These are phyloP conservation scores for Acleris holmiana DNA, from an alignment of 2,888 invertebrate genomes.

Conservation along the genomic window DNA sequence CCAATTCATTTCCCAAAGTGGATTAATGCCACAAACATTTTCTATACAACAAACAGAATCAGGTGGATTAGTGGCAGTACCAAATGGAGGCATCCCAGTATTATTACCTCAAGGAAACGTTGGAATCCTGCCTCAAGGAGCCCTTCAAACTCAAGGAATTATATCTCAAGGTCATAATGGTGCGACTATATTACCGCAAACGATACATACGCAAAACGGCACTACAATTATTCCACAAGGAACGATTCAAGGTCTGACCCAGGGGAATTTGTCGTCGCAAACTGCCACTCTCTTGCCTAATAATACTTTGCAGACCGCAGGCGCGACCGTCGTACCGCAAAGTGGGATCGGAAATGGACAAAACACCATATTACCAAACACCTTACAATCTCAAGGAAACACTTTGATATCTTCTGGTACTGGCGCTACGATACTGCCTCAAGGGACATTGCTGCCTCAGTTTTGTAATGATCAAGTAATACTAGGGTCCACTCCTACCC, in stretches of 20 bases:
- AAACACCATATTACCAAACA: constrained; percentile 78
- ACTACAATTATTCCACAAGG: constrained; percentile 86
- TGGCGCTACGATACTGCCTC: constrained; percentile 86
- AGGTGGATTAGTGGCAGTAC: constrained; percentile 84
- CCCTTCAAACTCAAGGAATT: constrained; percentile 80
- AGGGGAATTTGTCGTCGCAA: constrained; percentile 70
- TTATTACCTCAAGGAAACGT: constrained; percentile 80
- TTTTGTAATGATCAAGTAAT: constrained; percentile 86
- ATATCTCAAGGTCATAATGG: constrained; percentile 83
- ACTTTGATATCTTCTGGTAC: constrained; percentile 79
- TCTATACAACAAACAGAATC: constrained; percentile 86
- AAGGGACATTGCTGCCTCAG: constrained; percentile 81
- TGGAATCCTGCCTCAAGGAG: constrained; percentile 83
- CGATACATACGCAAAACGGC: constrained; percentile 84
- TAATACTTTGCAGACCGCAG: constrained; percentile 69
- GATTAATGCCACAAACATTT: constrained; percentile 84
- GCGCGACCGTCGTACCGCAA: constrained; percentile 75
- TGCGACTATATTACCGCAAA: constrained; percentile 85
- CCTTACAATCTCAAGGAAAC: constrained; percentile 81
- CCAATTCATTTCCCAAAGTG: constrained; percentile 82
- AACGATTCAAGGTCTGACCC: constrained; percentile 70
- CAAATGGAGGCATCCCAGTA: constrained; percentile 85
- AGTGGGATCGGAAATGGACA: constrained; percentile 80
- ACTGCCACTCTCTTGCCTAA: constrained; percentile 71
- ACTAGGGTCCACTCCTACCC: constrained; percentile 85